Evolutionary conservation across 1,140 invertebrate species (phyloP), one percentile per base, ranked within the genome.

Genomic region (Drosophila willistoni): DNA sequence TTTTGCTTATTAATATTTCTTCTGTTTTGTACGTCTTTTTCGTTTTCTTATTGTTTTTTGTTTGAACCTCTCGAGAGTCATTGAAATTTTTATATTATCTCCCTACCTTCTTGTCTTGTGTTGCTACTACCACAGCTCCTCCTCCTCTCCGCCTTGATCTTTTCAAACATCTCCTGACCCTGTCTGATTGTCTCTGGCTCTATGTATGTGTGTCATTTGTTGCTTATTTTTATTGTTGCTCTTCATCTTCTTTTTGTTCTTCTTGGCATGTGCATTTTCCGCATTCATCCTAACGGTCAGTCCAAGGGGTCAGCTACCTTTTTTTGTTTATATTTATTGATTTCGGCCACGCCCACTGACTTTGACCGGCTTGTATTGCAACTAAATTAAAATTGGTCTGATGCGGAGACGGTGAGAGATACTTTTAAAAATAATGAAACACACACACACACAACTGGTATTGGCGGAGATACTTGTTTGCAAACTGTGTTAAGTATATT

Each of bases 1-100:
- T 70, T 51, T 44, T 34, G 80, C 68, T 83, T 83, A 82, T 82
- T 82, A 82, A 82, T 82, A 82, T 80, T 79, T 80, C 47, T 42
- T 64, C 10, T 62, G 39, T 19, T 39, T 61, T 55, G 39, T 54
- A 17, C 29, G 39, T 34, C 14, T 34, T 41, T n/a, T 33, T 63
- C 39, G 14, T 34, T 63, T 63, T 66, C 61, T 63, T 33, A 60
- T 67, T 42, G 41, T 7, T 14, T 39, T 39, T n/a, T 47, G 44
- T 47, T 47, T 51, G 17, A 51, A 59, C 56, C 56, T 59, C 12
- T 59, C 12, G 17, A 36, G 29, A 60, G 41, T 64, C 69, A 68
- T 54, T 44, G 19, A 55, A 10, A 36, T 47, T 54, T 39, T 57
- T 59, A 36, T 59, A 51, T 51, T 51, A 51, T 51, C 44, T 51